Conservation (phyloP, 2,113 vertebrate genomes). For the Pipa parva region DNA sequence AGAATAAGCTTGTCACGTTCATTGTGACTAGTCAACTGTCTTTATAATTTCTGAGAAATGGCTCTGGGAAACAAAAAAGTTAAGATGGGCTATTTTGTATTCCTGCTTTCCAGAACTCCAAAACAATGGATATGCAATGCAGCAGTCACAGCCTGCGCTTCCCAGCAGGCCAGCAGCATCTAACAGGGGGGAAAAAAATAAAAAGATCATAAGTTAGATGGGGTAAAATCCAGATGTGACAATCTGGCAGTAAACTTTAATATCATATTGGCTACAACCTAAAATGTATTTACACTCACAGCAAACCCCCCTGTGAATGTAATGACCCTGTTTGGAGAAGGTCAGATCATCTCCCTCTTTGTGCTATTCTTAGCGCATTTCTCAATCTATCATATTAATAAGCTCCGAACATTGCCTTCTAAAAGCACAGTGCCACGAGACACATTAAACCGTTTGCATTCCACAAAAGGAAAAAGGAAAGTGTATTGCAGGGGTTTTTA, state of each 20-base stretch:
- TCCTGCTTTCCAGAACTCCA: background rate
- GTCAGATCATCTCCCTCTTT: slow-evolving; percentile 29
- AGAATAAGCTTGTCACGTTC: slow-evolving; percentile 93
- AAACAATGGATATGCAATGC: background rate
- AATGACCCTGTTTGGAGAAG: slow-evolving; percentile 20
- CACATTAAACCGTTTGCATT: background rate
- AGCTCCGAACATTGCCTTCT: slow-evolving; percentile 1
- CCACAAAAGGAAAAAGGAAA: background rate
- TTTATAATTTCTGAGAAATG: background rate
- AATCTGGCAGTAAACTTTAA: slow-evolving; percentile 24
- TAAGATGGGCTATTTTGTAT: background rate
- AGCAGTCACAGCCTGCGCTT: background rate
- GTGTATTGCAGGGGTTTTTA: background rate
- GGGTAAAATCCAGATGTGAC: slow-evolving; percentile 18
- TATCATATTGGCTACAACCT: slow-evolving; percentile 17
- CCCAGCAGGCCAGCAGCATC: slow-evolving; percentile 26
- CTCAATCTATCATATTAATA: slow-evolving; percentile 26
- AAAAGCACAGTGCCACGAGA: slow-evolving; percentile 11
- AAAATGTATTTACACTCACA: slow-evolving; percentile 18
- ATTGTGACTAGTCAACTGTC: slow-evolving; percentile 29
- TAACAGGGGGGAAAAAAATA: background rate
- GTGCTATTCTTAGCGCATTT: slow-evolving; percentile 23
- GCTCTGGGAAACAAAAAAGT: background rate
- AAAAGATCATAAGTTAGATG: background rate
- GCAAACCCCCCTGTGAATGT: slow-evolving; percentile 27